These are phyloP conservation scores for Ctenodactylus gundi DNA, from an alignment of 2,113 vertebrate species.

Conservation along the genomic window DNA sequence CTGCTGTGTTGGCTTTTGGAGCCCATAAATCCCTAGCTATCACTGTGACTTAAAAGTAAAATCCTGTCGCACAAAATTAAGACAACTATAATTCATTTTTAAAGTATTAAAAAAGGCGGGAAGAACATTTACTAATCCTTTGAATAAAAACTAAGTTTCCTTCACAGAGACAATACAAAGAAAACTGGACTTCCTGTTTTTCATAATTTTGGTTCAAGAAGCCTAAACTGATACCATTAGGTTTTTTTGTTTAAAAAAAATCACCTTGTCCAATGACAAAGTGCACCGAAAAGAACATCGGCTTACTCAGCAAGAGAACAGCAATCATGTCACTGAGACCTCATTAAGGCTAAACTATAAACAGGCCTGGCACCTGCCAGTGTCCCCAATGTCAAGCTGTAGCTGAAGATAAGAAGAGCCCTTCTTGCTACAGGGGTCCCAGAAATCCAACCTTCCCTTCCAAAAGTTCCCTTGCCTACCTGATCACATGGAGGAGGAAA, in stretches of 20 bases:
- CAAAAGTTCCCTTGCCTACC: not conserved
- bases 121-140: conserved; percentile 1
- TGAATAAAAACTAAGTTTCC: not conserved
- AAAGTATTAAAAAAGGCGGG: not conserved
- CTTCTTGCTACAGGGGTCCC: not conserved
- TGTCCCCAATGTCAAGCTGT: not conserved
- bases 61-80: not conserved
- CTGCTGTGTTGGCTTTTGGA: not conserved
- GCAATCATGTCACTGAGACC: not conserved
- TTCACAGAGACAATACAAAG: not conserved
- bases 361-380: conserved; percentile 52
- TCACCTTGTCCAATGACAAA: conserved; percentile 33
- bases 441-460: not conserved
- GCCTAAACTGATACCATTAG: not conserved
- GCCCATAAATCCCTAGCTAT: not conserved
- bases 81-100: not conserved
- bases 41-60: not conserved
- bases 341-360: conserved; percentile 1
- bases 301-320: not conserved
- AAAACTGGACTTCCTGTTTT: conserved; percentile 4
- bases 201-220: not conserved
- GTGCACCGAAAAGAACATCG: not conserved
- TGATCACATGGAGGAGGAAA: conserved; percentile 11
- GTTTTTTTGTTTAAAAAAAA: not conserved
- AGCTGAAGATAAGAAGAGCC: not conserved